These are phyloP conservation scores for Agelas oroides DNA, from an alignment of 37 sponge, comb jelly and placozoan genomes.

Conservation along the genomic window DNA sequence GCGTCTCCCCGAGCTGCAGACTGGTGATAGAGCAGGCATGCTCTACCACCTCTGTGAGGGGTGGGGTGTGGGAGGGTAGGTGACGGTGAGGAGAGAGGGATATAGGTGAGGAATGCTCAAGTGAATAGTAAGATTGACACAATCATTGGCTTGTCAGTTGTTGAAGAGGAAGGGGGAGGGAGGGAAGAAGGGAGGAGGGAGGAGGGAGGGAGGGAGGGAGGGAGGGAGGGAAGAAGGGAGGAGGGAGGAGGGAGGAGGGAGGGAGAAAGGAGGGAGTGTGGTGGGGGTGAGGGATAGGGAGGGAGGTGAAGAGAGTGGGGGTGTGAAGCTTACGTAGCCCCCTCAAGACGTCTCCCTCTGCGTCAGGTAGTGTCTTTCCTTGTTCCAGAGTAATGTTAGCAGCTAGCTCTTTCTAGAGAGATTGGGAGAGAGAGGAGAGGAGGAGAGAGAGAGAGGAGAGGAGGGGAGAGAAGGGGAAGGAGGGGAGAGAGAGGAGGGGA, in stretches of 20 bases:
- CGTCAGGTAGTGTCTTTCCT: slow-evolving; percentile 98
- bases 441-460: not conserved
- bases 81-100: no score
- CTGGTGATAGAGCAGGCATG: slow-evolving; percentile 93
- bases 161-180: no score
- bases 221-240: no score
- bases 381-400: slow-evolving; percentile 89
- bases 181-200: no score
- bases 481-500: not conserved
- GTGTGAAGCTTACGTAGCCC: slow-evolving; percentile 84
- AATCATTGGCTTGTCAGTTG: no score
- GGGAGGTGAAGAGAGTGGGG: not conserved
- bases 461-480: not conserved
- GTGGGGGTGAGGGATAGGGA: not conserved
- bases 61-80: not conserved
- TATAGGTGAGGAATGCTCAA: not conserved
- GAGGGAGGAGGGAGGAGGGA: no score
- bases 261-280: no score
- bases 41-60: slow-evolving; percentile 92
- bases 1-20: slow-evolving; percentile 94
- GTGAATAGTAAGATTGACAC: not conserved
- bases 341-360: slow-evolving; percentile 95
- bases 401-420: slow-evolving; percentile 62
- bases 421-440: not conserved
- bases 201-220: not conserved